A percentile compares a stretch with the other conserved stretches of the same genome.
Evolutionary conservation across 2,113 vertebrate species (phyloP).

Genomic region (Uria lomvia): DNA sequence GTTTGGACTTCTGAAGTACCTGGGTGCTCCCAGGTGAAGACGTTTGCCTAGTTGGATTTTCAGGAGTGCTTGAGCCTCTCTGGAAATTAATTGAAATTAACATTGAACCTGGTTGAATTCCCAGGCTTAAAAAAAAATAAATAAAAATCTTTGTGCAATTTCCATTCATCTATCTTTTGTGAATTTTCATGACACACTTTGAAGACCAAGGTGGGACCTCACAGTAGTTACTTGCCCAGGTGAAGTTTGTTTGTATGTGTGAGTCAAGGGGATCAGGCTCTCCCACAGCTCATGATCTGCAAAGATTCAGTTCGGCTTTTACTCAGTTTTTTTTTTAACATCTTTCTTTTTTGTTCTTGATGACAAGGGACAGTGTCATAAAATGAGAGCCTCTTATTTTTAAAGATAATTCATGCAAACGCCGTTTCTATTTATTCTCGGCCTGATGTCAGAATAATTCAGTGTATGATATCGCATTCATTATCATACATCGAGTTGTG

Average conservation of each 20-base stretch:
- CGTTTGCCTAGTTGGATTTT: background rate
- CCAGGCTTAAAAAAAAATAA: no score
- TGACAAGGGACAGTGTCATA: background rate
- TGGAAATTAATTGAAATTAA: background rate
- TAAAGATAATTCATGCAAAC: background rate
- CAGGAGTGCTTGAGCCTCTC: background rate
- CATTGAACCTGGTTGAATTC: background rate
- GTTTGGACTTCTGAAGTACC: background rate
- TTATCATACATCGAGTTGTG: background rate
- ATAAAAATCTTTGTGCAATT: background rate
- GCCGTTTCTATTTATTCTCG: background rate
- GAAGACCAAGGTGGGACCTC: background rate
- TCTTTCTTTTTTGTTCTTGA: background rate
- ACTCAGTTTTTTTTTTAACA: background rate
- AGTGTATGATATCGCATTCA: background rate
- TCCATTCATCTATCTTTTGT: background rate
- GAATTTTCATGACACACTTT: accelerated
- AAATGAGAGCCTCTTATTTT: background rate
- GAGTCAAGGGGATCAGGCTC: background rate
- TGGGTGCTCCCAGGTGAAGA: background rate
- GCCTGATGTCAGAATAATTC: background rate
- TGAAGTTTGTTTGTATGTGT: background rate
- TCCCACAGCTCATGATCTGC: background rate
- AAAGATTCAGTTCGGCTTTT: background rate
- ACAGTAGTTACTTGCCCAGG: background rate